phyloP scores from a whole-genome alignment of 2,888 invertebrate genomes.

The Volucella zonaria region DNA sequence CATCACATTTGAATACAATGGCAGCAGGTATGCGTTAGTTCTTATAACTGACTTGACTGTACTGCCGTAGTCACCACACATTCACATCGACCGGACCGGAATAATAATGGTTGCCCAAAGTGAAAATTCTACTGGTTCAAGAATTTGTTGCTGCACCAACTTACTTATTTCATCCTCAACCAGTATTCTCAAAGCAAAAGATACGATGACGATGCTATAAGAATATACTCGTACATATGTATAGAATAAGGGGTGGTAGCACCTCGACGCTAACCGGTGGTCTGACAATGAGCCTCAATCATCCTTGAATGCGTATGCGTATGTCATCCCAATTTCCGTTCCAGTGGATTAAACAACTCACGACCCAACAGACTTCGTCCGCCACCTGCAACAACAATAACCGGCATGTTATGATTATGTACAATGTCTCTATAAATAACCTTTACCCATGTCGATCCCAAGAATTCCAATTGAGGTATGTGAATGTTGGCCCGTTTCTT shows the following conservation, averaged over 20 bases:
- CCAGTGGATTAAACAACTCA: neutral
- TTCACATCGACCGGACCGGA: conserved; percentile 26
- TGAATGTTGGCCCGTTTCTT: no score
- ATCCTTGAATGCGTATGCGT: neutral
- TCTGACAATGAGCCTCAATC: conserved; percentile 25
- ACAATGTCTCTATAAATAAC: no score
- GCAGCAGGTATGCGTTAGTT: conserved; percentile 20
- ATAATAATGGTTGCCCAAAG: conserved; percentile 23
- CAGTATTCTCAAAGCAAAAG: conserved; percentile 23
- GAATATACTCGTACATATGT: no score
- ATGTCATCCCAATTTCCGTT: neutral
- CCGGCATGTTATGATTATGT: no score
- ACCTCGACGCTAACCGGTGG: conserved; percentile 27
- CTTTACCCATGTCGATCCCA: no score
- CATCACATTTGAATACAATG: conserved; percentile 25
- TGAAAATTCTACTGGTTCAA: conserved; percentile 26
- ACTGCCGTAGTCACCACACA: conserved; percentile 34
- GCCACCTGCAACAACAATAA: no score
- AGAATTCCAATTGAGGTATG: no score
- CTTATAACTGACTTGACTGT: conserved; percentile 27
- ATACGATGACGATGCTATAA: conserved; percentile 19
- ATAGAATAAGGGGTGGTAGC: conserved; percentile 15
- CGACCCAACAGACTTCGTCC: neutral
- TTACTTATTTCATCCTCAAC: conserved; percentile 37
- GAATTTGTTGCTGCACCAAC: conserved; percentile 19